These are phyloP conservation scores for Cyphomyrmex costatus DNA, from an alignment of 1,140 invertebrate genomes.

Conservation along the genomic window DNA sequence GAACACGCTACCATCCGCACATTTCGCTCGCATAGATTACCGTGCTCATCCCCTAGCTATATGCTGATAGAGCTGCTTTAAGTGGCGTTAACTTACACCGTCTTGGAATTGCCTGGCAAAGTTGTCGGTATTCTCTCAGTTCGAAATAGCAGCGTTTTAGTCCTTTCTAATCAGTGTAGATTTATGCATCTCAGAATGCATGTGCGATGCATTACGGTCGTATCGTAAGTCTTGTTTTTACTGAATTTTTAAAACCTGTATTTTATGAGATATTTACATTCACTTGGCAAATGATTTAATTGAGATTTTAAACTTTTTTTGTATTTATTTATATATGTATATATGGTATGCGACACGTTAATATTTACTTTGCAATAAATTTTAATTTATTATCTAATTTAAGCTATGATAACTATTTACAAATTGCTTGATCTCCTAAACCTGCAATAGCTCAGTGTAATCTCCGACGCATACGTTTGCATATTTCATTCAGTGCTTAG, in stretches of 20 bases:
- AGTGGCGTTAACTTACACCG: slow-evolving; percentile 58
- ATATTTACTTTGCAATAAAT: slow-evolving; percentile 20
- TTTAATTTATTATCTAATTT: slow-evolving; percentile 4
- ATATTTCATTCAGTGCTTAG: slow-evolving; percentile 50
- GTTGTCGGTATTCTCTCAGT: slow-evolving; percentile 38
- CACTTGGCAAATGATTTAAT: neutral
- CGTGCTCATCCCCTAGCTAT: neutral
- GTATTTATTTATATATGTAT: neutral
- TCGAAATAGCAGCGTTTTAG: slow-evolving; percentile 22
- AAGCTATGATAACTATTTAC: neutral
- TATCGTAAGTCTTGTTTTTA: neutral
- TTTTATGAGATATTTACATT: neutral
- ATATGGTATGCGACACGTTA: neutral
- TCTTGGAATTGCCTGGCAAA: slow-evolving; percentile 50
- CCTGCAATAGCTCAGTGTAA: neutral
- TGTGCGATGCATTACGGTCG: slow-evolving; percentile 29
- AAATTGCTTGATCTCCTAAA: slow-evolving; percentile 11
- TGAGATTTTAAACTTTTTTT: neutral
- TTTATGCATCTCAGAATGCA: slow-evolving; percentile 42
- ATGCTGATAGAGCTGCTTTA: slow-evolving; percentile 34
- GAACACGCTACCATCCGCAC: slow-evolving; percentile 55
- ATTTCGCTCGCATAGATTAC: slow-evolving; percentile 46
- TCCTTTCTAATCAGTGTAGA: slow-evolving; percentile 52
- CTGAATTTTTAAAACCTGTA: neutral
- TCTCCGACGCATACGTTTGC: slow-evolving; percentile 29